Percentiles rank a stretch among this genome's conserved stretches.
Evolutionary conservation across 1,140 invertebrate species (phyloP).

Genomic region (Spodoptera litura): DNA sequence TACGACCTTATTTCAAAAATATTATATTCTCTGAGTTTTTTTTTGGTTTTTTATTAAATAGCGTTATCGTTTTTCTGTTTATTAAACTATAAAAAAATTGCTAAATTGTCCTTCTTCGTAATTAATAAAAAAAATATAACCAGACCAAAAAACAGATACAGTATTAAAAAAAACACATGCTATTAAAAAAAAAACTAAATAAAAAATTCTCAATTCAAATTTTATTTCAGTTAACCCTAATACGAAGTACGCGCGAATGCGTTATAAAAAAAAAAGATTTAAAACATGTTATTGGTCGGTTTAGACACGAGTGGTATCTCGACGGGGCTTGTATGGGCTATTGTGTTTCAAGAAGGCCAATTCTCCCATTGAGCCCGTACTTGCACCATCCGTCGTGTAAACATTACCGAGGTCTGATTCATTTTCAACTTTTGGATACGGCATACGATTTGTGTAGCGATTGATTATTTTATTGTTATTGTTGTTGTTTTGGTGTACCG

Average conservation of each 20-base stretch:
- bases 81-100: too few species aligned
- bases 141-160: too few species aligned
- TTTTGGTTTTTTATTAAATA: too few species aligned
- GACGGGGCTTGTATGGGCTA: constrained; percentile 57
- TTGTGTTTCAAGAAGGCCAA: constrained; percentile 80
- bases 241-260: background rate
- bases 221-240: constrained; percentile 12
- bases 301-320: constrained; percentile 67
- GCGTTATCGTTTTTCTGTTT: too few species aligned
- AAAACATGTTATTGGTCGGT: constrained; percentile 65
- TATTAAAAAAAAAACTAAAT: background rate
- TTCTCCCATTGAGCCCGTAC: constrained; percentile 75
- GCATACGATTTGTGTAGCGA: constrained; percentile 8
- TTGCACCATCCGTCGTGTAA: constrained; percentile 78
- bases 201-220: background rate
- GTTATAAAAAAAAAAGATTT: constrained; percentile 53
- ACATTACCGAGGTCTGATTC: constrained; percentile 60
- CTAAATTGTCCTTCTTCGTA: too few species aligned
- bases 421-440: constrained; percentile 58
- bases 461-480: too few species aligned
- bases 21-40: too few species aligned
- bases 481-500: too few species aligned
- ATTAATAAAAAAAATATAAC: too few species aligned
- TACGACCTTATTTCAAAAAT: too few species aligned
- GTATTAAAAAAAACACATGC: too few species aligned